Percentiles rank a stretch among this genome's conserved stretches.
These are phyloP conservation scores for Caenorhabditis japonica DNA, from an alignment of 2,888 invertebrate genomes.

Conservation along the genomic window DNA sequence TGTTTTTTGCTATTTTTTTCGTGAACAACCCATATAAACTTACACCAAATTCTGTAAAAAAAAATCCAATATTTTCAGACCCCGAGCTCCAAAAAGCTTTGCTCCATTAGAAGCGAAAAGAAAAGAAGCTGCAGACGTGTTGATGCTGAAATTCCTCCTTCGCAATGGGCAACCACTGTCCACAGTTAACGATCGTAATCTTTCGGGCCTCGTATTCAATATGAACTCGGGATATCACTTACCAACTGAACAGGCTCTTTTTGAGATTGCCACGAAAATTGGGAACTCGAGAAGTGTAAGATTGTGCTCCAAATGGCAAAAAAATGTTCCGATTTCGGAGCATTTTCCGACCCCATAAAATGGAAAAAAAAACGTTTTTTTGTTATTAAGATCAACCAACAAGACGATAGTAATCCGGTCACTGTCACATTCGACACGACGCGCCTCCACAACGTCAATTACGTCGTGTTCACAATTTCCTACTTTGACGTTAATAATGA, in stretches of 20 bases:
- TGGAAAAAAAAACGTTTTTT: no score
- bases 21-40: no score
- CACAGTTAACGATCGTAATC: slow-evolving; percentile 14
- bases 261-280: background rate
- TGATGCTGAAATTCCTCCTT: slow-evolving; percentile 6
- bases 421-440: slow-evolving; percentile 30
- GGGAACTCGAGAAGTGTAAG: slow-evolving; percentile 4
- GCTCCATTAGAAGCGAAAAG: background rate
- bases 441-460: slow-evolving; percentile 11
- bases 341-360: no score
- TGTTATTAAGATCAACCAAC: background rate
- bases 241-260: slow-evolving; percentile 9
- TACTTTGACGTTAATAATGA: background rate
- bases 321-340: no score
- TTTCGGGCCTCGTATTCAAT: slow-evolving; percentile 24
- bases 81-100: slow-evolving; percentile 1
- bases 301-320: no score
- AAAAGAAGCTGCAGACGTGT: slow-evolving; percentile 2
- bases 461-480: slow-evolving; percentile 19
- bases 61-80: slow-evolving; percentile 9
- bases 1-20: no score
- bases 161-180: slow-evolving; percentile 16
- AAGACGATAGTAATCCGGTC: slow-evolving; percentile 1
- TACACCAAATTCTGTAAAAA: no score
- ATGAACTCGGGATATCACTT: slow-evolving; percentile 19